Base-by-base conservation (phyloP, 2,888 invertebrate species). In the Andrena bicolor region DNA sequence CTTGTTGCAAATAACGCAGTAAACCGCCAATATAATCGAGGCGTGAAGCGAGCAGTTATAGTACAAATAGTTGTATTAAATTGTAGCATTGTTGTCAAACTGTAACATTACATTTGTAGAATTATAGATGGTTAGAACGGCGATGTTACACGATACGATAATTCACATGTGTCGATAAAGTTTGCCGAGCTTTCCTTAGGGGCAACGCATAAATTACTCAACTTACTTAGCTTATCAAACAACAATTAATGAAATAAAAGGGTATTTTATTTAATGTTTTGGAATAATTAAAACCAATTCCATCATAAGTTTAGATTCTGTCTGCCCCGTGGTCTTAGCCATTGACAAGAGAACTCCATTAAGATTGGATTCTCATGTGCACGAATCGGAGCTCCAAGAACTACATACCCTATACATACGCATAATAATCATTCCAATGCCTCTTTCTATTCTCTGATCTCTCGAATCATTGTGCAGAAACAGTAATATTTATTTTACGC, bases 71-170 rank as follows among this genome's bases (percentile, higher is more conserved):
- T 66, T 7, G 87, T 76, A 56, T 85, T 86, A 74, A 90, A 85
- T 76, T 91, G 91, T 76, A 92, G 71, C 91, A 92, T 91, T 83
- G 73, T 86, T 74, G 80, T 81, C 32, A 78, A 82, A 71, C 84
- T 87, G 68, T 6, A 85, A 77, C 16, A 71, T 70, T 65, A 73
- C 83, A 83, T 85, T 87, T 83, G 87, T 78, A 72, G 80, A 89
- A 85, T 69, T 73, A 23, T 48, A n/a, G 49, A 23, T 28, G 28
- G 30, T 26, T 53, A 16, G 30, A 51, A 63, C 16, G 41, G 6
- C 30, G 0, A 30, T 10, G 2, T n/a, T 10, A 20, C 5, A 8
- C 10, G 2, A 16, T 16, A 23, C 4, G 5, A 23, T 23, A 48
- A 64, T 26, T 23, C n/a, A 30, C 4, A 23, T 13, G 48, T n/a